phyloP scores from a whole-genome alignment of 2,888 invertebrate species.

The Nomada hirtipes region DNA sequence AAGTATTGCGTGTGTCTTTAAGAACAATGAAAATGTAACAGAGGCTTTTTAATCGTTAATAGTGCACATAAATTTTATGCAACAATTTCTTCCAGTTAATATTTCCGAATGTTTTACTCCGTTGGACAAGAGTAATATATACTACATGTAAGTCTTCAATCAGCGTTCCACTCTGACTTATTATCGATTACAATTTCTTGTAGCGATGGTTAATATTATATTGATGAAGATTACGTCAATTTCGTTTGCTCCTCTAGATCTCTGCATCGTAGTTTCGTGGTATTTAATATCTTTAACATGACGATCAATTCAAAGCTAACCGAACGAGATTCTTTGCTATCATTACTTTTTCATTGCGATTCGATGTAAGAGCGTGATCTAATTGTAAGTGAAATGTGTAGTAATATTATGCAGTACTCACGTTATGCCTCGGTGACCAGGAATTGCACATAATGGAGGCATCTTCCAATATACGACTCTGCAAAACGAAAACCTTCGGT shows the following conservation, averaged over 20 bases:
- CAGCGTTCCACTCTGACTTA: background rate
- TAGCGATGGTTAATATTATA: background rate
- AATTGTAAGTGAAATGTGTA: background rate
- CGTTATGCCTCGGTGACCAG: conserved; percentile 95
- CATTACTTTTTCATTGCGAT: background rate
- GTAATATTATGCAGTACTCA: conserved; percentile 86
- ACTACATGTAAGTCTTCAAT: too few relatives aligned
- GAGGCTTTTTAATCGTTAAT: background rate
- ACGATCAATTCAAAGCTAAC: background rate
- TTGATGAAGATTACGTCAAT: background rate
- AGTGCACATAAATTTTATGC: too few relatives aligned
- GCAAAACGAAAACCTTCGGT: conserved; percentile 78
- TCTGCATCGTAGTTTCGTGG: too few relatives aligned
- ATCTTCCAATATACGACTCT: conserved; percentile 96
- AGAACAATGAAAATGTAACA: too few relatives aligned
- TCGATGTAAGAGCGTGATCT: background rate
- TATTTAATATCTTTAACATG: too few relatives aligned
- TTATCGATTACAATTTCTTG: background rate
- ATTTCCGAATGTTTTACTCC: background rate
- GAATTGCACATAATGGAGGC: conserved; percentile 96
- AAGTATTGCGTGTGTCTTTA: too few relatives aligned
- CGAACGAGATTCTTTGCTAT: background rate
- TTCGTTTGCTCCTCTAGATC: background rate
- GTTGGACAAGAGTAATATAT: background rate
- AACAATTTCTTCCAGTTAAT: background rate